Percentiles rank a stretch among this genome's conserved stretches.
Evolutionary conservation across 2,888 invertebrate species (phyloP).

Genomic region (Sceliomorpha sp.): DNA sequence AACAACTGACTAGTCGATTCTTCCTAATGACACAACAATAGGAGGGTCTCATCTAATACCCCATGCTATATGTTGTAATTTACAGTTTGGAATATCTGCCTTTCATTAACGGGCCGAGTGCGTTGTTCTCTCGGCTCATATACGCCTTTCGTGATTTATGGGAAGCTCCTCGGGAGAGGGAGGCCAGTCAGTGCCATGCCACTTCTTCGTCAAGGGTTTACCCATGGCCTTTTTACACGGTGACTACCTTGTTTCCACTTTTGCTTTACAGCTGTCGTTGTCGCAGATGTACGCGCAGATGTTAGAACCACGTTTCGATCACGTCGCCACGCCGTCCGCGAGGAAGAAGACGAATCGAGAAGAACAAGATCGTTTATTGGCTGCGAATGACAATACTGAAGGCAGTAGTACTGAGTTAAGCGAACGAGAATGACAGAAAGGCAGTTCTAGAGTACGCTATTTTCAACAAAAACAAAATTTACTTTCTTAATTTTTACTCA

Average conservation of each 20-base stretch:
- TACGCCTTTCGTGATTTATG: slow-evolving; percentile 52
- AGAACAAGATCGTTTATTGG: slow-evolving; percentile 29
- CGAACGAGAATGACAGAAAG: no score
- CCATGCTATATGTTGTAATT: slow-evolving; percentile 22
- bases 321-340: slow-evolving; percentile 13
- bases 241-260: slow-evolving; percentile 35
- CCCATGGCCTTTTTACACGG: slow-evolving; percentile 19
- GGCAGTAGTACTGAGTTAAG: no score
- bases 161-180: slow-evolving; percentile 5
- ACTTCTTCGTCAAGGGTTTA: slow-evolving; percentile 40
- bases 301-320: slow-evolving; percentile 23
- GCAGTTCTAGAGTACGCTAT: no score
- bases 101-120: slow-evolving; percentile 41
- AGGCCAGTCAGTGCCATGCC: slow-evolving; percentile 19
- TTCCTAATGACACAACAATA: no score
- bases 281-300: slow-evolving; percentile 51
- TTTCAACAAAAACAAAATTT: no score
- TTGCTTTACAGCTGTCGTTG: slow-evolving; percentile 54
- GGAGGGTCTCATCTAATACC: no score
- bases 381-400: no score
- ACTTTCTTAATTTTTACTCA: no score
- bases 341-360: slow-evolving; percentile 11
- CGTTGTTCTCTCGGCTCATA: slow-evolving; percentile 35
- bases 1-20: no score
- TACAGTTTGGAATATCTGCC: slow-evolving; percentile 29